These are phyloP conservation scores for Diadema setosum DNA, from an alignment of 35 echinoderm and acorn worm genomes.

Conservation along the genomic window DNA sequence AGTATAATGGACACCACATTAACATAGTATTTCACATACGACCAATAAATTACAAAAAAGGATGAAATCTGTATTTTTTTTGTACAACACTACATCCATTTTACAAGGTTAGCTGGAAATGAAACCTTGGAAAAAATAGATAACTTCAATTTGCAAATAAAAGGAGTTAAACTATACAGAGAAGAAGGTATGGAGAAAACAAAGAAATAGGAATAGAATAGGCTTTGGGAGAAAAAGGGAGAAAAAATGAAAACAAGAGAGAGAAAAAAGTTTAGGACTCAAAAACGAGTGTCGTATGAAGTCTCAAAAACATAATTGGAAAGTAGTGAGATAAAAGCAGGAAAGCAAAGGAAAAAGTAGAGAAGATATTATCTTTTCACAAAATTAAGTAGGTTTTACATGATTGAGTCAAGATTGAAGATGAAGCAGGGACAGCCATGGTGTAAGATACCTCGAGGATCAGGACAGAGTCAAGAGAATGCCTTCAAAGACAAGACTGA, in stretches of 20 bases:
- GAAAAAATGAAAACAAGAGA: background rate
- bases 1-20: background rate
- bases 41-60: background rate
- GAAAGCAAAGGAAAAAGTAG: background rate
- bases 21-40: conserved; percentile 6
- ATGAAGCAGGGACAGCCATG: background rate
- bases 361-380: background rate
- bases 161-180: background rate
- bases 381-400: background rate
- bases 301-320: background rate
- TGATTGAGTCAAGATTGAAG: background rate
- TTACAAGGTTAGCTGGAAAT: conserved; percentile 3
- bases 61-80: background rate
- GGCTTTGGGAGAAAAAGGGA: background rate
- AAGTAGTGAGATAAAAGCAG: background rate
- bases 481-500: background rate
- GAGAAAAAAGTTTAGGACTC: too few relatives aligned
- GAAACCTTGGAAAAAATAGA: background rate
- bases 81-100: background rate
- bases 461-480: background rate
- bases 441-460: background rate
- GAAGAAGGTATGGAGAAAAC: background rate
- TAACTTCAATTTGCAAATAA: background rate
- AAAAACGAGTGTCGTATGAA: too few relatives aligned
- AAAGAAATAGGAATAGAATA: background rate